Conservation (phyloP, 2,888 invertebrate genomes). For the Selenia dentaria region DNA sequence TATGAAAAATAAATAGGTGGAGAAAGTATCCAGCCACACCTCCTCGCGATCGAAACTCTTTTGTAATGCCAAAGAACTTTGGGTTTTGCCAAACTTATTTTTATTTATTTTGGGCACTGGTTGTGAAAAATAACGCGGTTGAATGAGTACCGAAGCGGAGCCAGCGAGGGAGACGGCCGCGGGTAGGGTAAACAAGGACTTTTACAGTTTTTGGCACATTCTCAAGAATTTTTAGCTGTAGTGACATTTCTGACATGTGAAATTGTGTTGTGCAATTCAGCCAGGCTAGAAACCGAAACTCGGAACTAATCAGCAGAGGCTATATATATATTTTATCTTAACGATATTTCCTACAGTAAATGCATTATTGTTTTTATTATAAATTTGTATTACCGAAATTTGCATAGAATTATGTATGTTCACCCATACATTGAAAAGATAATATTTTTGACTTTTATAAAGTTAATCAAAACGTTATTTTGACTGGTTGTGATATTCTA, state of each 20-base stretch:
- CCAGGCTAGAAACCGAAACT: not conserved
- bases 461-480: too few relatives aligned
- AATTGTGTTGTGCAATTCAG: slow-evolving; percentile 9
- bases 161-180: not conserved
- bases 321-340: too few relatives aligned
- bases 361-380: too few relatives aligned
- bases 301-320: slow-evolving; percentile 3
- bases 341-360: too few relatives aligned
- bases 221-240: slow-evolving; percentile 21
- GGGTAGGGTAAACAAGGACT: not conserved
- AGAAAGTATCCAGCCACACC: slow-evolving; percentile 20
- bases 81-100: slow-evolving; percentile 10
- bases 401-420: too few relatives aligned
- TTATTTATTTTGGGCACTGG: slow-evolving; percentile 12
- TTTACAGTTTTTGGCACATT: slow-evolving; percentile 27
- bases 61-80: slow-evolving; percentile 22
- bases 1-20: slow-evolving; percentile 29
- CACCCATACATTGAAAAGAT: too few relatives aligned
- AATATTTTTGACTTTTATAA: too few relatives aligned
- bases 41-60: slow-evolving; percentile 10
- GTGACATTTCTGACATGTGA: slow-evolving; percentile 24
- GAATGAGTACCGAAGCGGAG: slow-evolving; percentile 2
- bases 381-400: too few relatives aligned
- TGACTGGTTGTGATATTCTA: too few relatives aligned
- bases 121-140: slow-evolving; percentile 5